Percentiles rank a stretch among this genome's conserved stretches.
Conservation (phyloP, 2,888 invertebrate species). For the Dryomyza anilis region DNA sequence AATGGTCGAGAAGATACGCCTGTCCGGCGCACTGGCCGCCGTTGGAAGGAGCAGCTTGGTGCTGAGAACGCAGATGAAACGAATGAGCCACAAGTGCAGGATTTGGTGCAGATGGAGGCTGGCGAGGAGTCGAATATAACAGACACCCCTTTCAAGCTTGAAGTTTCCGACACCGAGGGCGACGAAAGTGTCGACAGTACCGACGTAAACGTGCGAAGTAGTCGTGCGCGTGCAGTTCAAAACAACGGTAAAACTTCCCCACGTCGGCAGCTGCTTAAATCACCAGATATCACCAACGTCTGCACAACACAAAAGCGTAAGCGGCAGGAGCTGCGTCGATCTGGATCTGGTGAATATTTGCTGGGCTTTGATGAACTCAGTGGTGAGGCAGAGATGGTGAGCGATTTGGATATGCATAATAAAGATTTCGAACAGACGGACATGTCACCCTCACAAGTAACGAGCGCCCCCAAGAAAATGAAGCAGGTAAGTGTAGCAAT, state of each 20-base stretch:
- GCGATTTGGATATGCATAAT: background rate
- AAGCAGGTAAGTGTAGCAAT: conserved; percentile 30
- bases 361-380: conserved; percentile 41
- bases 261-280: conserved; percentile 30
- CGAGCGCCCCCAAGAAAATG: conserved; percentile 19
- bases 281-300: conserved; percentile 23
- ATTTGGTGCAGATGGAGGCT: background rate
- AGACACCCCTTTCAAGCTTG: conserved; percentile 11
- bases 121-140: background rate
- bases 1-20: conserved; percentile 6
- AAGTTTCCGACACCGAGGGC: conserved; percentile 11
- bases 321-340: conserved; percentile 35
- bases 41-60: background rate
- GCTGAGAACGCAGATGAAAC: background rate
- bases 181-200: conserved; percentile 12
- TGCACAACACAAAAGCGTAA: conserved; percentile 31
- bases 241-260: conserved; percentile 21
- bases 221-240: conserved; percentile 5
- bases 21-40: conserved; percentile 7
- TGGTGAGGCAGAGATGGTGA: conserved; percentile 36
- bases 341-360: conserved; percentile 38
- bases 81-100: background rate
- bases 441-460: background rate
- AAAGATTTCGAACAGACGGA: background rate
- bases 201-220: background rate